A percentile compares a stretch with the other conserved stretches of the same genome.
Conservation (phyloP, 2,888 invertebrate genomes). For the Tenthredo distinguenda region DNA sequence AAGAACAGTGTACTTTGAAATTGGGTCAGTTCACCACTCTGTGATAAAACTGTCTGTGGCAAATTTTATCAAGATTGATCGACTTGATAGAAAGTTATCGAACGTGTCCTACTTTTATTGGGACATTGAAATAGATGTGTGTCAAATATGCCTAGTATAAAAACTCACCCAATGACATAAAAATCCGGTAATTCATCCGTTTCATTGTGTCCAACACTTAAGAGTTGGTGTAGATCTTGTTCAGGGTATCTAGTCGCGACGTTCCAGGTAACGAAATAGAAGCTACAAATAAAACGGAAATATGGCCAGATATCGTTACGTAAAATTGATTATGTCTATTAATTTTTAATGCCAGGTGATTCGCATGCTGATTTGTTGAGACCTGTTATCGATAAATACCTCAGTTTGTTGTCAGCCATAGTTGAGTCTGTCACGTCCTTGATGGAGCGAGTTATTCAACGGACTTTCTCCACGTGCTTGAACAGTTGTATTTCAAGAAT, state of each 20-base stretch:
- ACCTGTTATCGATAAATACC: not conserved
- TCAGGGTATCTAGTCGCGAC: constrained; percentile 90
- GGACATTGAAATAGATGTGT: not conserved
- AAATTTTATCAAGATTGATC: not conserved
- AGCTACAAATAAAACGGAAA: constrained; percentile 76
- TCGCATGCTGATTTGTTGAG: not conserved
- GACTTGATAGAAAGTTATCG: not conserved
- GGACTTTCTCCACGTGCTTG: not conserved
- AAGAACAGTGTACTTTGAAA: too few relatives aligned
- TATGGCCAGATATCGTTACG: not conserved
- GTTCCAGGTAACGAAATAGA: constrained; percentile 94
- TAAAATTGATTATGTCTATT: not conserved
- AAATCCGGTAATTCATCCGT: constrained; percentile 88
- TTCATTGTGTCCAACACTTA: constrained; percentile 84
- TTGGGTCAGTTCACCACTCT: too few relatives aligned
- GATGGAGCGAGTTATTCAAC: not conserved
- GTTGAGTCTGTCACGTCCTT: not conserved
- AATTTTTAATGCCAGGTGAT: not conserved
- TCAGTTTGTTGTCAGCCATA: not conserved
- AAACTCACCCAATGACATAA: constrained; percentile 88
- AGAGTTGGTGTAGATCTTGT: constrained; percentile 86
- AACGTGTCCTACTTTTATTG: not conserved
- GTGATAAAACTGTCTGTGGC: too few relatives aligned
- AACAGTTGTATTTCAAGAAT: not conserved
- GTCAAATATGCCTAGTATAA: not conserved